Percentiles rank a stretch among this genome's conserved stretches.
Evolutionary conservation across 2,113 vertebrate species (phyloP).

Genomic region (Solea senegalensis): DNA sequence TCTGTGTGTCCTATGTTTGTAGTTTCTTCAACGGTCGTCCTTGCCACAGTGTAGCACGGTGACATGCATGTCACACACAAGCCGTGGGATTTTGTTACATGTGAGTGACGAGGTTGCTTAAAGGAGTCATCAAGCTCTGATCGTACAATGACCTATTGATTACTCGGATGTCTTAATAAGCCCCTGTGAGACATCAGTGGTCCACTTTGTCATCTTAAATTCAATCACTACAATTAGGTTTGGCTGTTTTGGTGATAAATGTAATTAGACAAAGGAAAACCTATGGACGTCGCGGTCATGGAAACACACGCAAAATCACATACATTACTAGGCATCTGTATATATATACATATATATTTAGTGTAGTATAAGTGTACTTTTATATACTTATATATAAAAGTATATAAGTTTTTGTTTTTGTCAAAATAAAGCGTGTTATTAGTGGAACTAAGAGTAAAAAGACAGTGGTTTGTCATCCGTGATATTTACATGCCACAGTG

Average conservation of each 20-base stretch:
- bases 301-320: not conserved
- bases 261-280: not conserved
- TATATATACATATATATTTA: too few relatives aligned
- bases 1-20: too few relatives aligned
- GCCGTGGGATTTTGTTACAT: too few relatives aligned
- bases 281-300: not conserved
- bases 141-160: not conserved
- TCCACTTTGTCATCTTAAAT: constrained; percentile 1
- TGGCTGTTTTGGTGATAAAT: constrained; percentile 11
- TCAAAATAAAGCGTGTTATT: not conserved
- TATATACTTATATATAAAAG: too few relatives aligned
- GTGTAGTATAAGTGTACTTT: too few relatives aligned
- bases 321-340: not conserved
- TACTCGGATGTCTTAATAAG: not conserved
- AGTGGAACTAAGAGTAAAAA: not conserved
- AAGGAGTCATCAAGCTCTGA: not conserved
- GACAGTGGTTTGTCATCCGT: not conserved
- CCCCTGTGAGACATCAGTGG: constrained; percentile 5
- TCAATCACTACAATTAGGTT: constrained; percentile 2
- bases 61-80: too few relatives aligned
- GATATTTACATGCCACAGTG: not conserved
- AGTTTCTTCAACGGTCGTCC: too few relatives aligned
- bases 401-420: not conserved
- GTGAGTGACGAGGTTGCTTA: too few relatives aligned
- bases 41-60: too few relatives aligned